Evolutionary conservation across 1,140 invertebrate genomes (phyloP).

Genomic region (Drosophila quadrilineata): DNA sequence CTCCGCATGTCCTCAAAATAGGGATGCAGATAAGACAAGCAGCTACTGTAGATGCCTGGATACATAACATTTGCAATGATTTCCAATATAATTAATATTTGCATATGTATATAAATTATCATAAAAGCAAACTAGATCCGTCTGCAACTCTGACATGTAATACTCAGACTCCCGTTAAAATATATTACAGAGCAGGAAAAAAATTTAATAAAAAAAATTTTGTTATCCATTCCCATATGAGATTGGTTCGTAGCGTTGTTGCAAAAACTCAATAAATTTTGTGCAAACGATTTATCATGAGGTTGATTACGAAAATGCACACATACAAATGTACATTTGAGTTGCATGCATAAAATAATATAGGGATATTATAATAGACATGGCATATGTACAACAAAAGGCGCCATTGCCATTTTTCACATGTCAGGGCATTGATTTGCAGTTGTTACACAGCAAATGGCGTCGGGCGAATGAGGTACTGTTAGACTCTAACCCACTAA

Average conservation of each 20-base stretch:
- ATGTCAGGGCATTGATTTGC: constrained; percentile 71
- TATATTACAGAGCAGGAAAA: too few relatives aligned
- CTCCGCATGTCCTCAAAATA: too few relatives aligned
- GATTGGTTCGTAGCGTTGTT: constrained; percentile 43
- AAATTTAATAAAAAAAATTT: too few relatives aligned
- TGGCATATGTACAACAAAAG: constrained; percentile 66
- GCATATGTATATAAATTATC: neutral
- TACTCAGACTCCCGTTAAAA: neutral
- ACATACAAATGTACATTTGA: constrained; percentile 47
- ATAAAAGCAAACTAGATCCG: neutral
- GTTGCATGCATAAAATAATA: constrained; percentile 78
- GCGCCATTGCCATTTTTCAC: constrained; percentile 68
- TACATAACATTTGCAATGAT: too few relatives aligned
- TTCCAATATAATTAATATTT: neutral
- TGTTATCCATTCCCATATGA: too few relatives aligned
- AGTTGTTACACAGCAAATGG: constrained; percentile 76
- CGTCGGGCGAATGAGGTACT: constrained; percentile 27
- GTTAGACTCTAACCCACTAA: constrained; percentile 70
- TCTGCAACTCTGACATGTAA: neutral
- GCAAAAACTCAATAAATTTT: constrained; percentile 78
- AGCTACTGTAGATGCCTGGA: too few relatives aligned
- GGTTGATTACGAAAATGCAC: constrained; percentile 77
- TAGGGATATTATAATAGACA: constrained; percentile 75
- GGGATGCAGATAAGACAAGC: too few relatives aligned
- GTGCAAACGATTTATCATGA: constrained; percentile 75